Evolutionary conservation across 2,113 vertebrate genomes (phyloP).

Genomic region (Aegotheles bennettii): DNA sequence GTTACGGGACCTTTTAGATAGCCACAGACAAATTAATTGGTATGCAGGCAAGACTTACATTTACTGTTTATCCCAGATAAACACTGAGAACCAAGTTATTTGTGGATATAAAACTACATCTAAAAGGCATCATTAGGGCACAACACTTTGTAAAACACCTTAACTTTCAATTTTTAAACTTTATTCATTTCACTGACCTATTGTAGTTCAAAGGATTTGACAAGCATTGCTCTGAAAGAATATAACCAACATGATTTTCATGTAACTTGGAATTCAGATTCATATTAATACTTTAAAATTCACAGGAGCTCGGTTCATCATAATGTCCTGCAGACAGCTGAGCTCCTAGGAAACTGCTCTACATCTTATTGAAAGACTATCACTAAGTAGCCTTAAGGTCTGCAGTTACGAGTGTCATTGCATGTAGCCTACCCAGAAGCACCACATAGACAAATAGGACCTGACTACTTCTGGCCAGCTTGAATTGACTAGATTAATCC

Average conservation of each 20-base stretch:
- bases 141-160: neutral
- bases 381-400: slow-evolving; percentile 19
- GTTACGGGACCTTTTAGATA: neutral
- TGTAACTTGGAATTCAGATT: neutral
- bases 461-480: slow-evolving; percentile 31
- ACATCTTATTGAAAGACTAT: slow-evolving; percentile 27
- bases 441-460: slow-evolving; percentile 16
- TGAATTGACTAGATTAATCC: slow-evolving; percentile 45
- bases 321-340: slow-evolving; percentile 2
- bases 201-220: neutral
- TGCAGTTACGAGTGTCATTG: neutral
- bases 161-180: neutral
- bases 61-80: neutral
- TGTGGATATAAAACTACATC: neutral
- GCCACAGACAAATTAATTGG: neutral
- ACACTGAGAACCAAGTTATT: neutral
- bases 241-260: neutral
- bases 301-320: neutral
- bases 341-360: neutral
- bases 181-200: neutral
- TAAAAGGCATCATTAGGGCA: neutral
- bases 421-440: neutral
- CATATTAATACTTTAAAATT: neutral
- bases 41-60: neutral
- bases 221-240: neutral